Conservation (phyloP, 2,888 invertebrate species). For the Drosophila algonquin region DNA sequence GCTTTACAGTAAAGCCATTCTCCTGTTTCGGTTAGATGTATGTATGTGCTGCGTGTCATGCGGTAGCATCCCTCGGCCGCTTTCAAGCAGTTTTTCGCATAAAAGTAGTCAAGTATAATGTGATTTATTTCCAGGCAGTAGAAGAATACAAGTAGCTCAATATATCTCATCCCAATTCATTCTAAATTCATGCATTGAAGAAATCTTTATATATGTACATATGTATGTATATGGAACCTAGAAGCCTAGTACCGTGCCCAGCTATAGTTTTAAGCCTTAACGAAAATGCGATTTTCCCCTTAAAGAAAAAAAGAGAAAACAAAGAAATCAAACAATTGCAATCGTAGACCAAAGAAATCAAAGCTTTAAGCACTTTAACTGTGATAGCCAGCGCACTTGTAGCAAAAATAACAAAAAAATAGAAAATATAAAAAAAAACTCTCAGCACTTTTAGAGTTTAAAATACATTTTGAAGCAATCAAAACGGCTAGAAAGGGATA, state of each 20-base stretch:
- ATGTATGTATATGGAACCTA: neutral
- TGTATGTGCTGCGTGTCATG: too few species aligned
- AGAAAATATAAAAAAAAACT: constrained; percentile 8
- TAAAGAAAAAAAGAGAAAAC: neutral
- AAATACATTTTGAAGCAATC: constrained; percentile 4
- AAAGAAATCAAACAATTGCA: neutral
- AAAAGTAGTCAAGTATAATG: neutral
- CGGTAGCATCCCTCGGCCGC: too few species aligned
- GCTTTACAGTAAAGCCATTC: neutral
- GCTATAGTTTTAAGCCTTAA: constrained; percentile 8
- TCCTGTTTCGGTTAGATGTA: too few species aligned
- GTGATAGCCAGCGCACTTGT: constrained; percentile 43
- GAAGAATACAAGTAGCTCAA: neutral
- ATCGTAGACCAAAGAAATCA: constrained; percentile 19
- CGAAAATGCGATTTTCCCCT: neutral
- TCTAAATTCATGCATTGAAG: neutral
- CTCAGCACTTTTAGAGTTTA: constrained; percentile 17
- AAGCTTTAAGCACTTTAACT: constrained; percentile 45
- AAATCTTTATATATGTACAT: neutral
- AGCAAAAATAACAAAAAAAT: constrained; percentile 10
- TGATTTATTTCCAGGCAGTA: neutral
- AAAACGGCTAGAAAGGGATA: constrained; percentile 6
- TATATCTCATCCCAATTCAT: neutral
- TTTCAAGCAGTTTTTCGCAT: too few species aligned
- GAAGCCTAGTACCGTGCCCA: neutral